Evolutionary conservation across 2,113 vertebrate species (phyloP).

Genomic region (Zapus hudsonius): DNA sequence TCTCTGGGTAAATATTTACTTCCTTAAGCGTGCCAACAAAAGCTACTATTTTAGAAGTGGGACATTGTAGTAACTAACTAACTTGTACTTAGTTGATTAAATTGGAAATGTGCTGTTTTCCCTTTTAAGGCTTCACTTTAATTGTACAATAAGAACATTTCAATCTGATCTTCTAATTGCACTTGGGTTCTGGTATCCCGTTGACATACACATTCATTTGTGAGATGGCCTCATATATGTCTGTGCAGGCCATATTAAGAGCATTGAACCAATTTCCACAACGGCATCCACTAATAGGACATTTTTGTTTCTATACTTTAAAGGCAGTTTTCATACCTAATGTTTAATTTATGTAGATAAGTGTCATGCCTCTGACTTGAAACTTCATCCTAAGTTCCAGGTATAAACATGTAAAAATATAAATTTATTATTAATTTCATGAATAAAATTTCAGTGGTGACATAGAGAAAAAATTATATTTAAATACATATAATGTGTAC

Average conservation of each 20-base stretch:
- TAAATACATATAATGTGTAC: background rate
- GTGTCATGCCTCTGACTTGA: background rate
- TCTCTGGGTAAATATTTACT: conserved; percentile 78
- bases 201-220: conserved; percentile 10
- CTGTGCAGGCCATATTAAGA: background rate
- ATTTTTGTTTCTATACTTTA: background rate
- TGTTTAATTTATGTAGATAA: background rate
- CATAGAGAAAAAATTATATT: background rate
- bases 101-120: conserved; percentile 79
- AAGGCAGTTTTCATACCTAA: conserved; percentile 3
- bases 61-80: conserved; percentile 65
- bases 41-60: conserved; percentile 73
- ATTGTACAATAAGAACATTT: conserved; percentile 73
- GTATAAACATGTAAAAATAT: background rate
- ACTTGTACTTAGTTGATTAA: conserved; percentile 71
- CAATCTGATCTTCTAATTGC: conserved; percentile 62
- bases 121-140: conserved; percentile 70
- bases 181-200: conserved; percentile 67
- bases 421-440: background rate
- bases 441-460: background rate
- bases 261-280: conserved; percentile 23
- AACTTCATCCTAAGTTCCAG: background rate
- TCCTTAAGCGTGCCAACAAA: conserved; percentile 76
- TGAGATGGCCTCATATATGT: conserved; percentile 4
- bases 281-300: background rate